Evolutionary conservation across 2,888 invertebrate species (phyloP).

Genomic region (Acleris holmiana): DNA sequence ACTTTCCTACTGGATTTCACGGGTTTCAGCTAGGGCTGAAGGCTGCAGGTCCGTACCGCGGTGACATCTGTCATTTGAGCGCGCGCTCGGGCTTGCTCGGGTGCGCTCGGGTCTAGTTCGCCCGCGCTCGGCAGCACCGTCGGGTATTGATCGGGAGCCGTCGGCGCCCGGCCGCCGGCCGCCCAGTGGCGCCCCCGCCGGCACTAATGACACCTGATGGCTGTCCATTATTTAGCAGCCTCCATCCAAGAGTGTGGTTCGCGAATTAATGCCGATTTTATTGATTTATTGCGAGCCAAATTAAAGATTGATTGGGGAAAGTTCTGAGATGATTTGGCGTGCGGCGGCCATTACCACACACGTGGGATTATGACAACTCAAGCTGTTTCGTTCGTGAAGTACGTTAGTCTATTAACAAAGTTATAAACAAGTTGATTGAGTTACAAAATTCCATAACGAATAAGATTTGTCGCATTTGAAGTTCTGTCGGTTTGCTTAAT

Average conservation of each 20-base stretch:
- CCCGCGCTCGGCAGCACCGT: conserved; percentile 50
- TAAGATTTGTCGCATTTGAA: too few relatives aligned
- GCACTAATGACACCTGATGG: conserved; percentile 78
- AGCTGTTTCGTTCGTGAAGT: too few relatives aligned
- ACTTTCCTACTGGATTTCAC: conserved; percentile 58
- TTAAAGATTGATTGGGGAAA: conserved; percentile 72
- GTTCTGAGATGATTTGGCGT: conserved; percentile 45
- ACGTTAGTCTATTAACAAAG: too few relatives aligned
- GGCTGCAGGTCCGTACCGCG: conserved; percentile 72
- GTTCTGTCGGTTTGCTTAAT: too few relatives aligned
- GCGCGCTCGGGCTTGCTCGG: conserved; percentile 46
- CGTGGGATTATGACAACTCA: too few relatives aligned
- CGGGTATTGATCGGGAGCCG: conserved; percentile 66
- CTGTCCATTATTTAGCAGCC: conserved; percentile 80
- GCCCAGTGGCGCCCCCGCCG: conserved; percentile 75
- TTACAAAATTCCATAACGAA: too few relatives aligned
- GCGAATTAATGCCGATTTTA: conserved; percentile 79
- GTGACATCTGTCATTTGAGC: conserved; percentile 79
- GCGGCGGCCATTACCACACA: too few relatives aligned
- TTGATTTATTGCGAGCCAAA: conserved; percentile 78
- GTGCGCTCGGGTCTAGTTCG: conserved; percentile 54
- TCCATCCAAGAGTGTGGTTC: conserved; percentile 68
- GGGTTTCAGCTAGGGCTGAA: conserved; percentile 75
- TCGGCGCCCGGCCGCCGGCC: conserved; percentile 76
- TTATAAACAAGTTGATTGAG: too few relatives aligned